Evolutionary conservation across 2,113 vertebrate genomes (phyloP).

Genomic region (Picathartes gymnocephalus): DNA sequence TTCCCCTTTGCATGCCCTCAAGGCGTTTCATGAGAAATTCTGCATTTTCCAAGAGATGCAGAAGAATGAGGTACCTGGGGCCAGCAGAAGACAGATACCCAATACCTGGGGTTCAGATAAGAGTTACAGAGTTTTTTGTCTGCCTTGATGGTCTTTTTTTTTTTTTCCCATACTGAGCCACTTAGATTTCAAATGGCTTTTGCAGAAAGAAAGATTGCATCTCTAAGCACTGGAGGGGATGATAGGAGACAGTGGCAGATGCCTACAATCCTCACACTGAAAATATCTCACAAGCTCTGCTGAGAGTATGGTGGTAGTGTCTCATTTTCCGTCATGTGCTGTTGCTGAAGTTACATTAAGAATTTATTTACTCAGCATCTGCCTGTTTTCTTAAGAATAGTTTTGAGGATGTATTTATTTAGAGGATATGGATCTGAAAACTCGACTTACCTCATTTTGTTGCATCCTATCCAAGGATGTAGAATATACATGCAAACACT

Average conservation of each 20-base stretch:
- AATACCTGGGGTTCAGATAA: constrained; percentile 52
- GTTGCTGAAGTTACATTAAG: neutral
- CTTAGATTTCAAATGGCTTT: neutral
- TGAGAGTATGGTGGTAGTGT: neutral
- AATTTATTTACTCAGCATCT: neutral
- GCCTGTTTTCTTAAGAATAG: neutral
- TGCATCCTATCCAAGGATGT: neutral
- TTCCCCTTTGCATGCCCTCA: constrained; percentile 44
- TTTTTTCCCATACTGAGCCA: neutral
- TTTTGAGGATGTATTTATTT: neutral
- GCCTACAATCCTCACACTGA: neutral
- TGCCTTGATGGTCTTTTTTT: neutral
- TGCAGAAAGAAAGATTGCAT: neutral
- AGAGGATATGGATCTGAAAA: neutral
- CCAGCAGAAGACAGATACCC: neutral
- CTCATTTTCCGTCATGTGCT: neutral
- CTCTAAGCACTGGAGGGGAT: neutral
- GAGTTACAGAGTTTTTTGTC: neutral
- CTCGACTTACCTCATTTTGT: neutral
- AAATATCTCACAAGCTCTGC: neutral
- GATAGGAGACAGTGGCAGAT: neutral
- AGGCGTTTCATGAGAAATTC: constrained; percentile 78
- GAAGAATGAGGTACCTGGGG: constrained; percentile 73
- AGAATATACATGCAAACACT: neutral
- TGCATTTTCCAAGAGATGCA: constrained; percentile 78